These are phyloP conservation scores for Matsumurasca onukii DNA, from an alignment of 1,140 invertebrate species.

Conservation along the genomic window DNA sequence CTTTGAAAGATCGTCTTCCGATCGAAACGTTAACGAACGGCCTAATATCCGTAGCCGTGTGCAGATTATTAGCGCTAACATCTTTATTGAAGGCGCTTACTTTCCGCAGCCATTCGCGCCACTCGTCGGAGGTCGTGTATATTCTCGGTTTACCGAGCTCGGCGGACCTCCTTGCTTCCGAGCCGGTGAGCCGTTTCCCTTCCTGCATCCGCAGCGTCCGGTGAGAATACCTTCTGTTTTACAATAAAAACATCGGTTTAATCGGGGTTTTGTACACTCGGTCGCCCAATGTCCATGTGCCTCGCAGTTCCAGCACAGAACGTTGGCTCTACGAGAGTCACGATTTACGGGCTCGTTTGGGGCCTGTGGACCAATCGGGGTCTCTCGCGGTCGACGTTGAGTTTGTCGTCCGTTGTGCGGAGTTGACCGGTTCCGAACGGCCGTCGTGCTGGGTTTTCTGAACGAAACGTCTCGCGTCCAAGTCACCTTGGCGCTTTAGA, in stretches of 20 bases:
- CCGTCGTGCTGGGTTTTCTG: background rate
- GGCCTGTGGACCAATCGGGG: background rate
- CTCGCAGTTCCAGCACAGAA: constrained; percentile 4
- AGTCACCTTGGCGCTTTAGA: background rate
- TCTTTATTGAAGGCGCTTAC: background rate
- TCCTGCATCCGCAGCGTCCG: background rate
- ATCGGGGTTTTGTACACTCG: background rate
- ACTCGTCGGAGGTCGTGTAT: background rate
- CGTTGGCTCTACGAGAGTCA: background rate
- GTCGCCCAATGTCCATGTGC: background rate
- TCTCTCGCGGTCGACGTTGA: background rate
- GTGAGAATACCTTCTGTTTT: background rate
- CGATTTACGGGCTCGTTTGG: background rate
- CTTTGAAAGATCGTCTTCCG: background rate
- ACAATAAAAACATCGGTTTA: background rate
- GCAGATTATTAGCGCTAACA: background rate
- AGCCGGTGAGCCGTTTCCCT: background rate
- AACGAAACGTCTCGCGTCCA: background rate
- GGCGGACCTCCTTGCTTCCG: background rate
- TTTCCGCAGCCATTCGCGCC: background rate
- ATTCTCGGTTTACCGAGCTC: background rate
- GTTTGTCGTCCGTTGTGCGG: background rate
- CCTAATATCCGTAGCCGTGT: background rate
- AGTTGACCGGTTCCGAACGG: background rate
- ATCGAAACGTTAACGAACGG: background rate